Evolutionary conservation across 2,113 vertebrate species (phyloP).

Genomic region (Nettapus auritus): DNA sequence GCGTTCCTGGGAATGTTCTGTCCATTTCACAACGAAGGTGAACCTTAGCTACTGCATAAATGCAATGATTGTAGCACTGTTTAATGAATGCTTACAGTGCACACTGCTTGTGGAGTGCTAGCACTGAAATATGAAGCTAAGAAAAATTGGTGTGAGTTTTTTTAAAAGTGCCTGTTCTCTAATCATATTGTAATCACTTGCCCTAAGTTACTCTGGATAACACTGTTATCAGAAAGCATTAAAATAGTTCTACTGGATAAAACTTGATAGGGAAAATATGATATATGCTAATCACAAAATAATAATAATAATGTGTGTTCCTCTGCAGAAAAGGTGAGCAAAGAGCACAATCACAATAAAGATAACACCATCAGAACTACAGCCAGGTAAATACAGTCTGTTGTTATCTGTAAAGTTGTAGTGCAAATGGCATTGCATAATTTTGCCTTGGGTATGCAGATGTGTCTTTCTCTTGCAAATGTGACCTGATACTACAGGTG

Average conservation of each 20-base stretch:
- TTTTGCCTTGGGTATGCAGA: not conserved
- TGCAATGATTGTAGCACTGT: conserved; percentile 14
- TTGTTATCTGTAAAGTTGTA: not conserved
- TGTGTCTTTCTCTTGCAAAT: not conserved
- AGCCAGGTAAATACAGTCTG: conserved; percentile 82
- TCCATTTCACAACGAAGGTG: not conserved
- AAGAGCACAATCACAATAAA: conserved; percentile 95
- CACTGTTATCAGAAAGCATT: not conserved
- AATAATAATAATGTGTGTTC: not conserved
- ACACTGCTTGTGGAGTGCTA: not conserved
- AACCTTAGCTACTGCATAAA: not conserved
- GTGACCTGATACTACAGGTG: not conserved
- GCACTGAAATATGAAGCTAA: not conserved
- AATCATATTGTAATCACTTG: not conserved
- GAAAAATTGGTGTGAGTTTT: not conserved
- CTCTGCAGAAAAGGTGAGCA: conserved; percentile 96
- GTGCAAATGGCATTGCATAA: not conserved
- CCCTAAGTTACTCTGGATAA: not conserved
- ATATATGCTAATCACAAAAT: not conserved
- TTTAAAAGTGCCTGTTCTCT: not conserved
- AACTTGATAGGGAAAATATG: not conserved
- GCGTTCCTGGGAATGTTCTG: not conserved
- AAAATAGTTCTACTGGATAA: not conserved
- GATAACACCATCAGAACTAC: conserved; percentile 88
- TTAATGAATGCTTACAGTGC: not conserved